Evolutionary conservation across 2,797 vertebrate genomes (phyloP).

Genomic region (Phylloscopus collybita): DNA sequence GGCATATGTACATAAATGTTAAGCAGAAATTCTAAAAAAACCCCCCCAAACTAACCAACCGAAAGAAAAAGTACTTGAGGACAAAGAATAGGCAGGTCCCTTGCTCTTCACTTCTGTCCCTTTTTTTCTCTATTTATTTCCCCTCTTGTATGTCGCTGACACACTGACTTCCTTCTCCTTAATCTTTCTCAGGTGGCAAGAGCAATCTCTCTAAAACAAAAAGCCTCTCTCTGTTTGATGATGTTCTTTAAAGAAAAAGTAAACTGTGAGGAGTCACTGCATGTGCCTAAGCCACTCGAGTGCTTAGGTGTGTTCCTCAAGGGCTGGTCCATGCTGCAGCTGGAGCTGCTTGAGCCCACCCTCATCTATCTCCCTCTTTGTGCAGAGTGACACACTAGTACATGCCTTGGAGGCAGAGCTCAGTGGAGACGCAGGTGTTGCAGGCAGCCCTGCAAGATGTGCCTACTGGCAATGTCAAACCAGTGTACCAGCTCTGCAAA

Average conservation of each 20-base stretch:
- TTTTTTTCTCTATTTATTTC: not conserved
- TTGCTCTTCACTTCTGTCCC: not conserved
- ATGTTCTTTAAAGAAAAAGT: not conserved
- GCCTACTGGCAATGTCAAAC: not conserved
- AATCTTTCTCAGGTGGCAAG: not conserved
- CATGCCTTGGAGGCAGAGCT: not conserved
- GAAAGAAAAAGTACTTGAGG: not conserved
- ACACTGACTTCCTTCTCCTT: not conserved
- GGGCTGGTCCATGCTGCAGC: not conserved
- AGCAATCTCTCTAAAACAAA: conserved; percentile 1
- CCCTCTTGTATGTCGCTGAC: not conserved
- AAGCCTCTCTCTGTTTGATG: not conserved
- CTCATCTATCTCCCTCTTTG: not conserved
- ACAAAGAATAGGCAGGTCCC: not conserved
- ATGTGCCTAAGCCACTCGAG: not conserved
- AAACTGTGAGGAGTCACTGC: not conserved
- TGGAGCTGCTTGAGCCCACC: not conserved
- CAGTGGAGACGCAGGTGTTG: not conserved
- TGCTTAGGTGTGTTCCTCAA: not conserved
- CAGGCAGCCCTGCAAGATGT: not conserved
- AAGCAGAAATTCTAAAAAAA: not conserved
- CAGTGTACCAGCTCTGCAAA: not conserved
- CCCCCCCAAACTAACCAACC: rapidly evolving
- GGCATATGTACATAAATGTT: no score
- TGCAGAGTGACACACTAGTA: not conserved